phyloP scores from a whole-genome alignment of 2,888 invertebrate species.

The Polymixis lichenea region DNA sequence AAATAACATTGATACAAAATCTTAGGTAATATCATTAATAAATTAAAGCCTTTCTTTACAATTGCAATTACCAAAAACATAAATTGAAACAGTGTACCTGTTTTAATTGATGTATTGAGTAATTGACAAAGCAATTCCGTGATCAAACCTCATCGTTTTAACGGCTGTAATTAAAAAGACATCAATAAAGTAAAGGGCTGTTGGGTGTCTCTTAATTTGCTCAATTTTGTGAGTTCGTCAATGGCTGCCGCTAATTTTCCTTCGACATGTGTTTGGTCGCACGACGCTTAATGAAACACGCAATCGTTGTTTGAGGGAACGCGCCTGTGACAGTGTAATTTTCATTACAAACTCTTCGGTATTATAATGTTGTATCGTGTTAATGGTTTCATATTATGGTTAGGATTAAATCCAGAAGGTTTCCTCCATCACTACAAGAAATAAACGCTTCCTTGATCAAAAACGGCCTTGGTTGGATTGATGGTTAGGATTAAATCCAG shows the following conservation, averaged over 20 bases:
- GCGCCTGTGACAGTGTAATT: slow-evolving; percentile 48
- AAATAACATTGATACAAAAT: too few species aligned
- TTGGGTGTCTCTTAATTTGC: slow-evolving; percentile 76
- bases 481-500: slow-evolving; percentile 1
- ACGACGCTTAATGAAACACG: slow-evolving; percentile 72
- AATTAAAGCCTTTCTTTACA: not conserved
- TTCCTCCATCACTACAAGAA: not conserved
- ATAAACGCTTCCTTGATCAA: not conserved
- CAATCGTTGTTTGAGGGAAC: slow-evolving; percentile 52
- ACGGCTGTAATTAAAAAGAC: slow-evolving; percentile 74
- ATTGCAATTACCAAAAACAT: not conserved
- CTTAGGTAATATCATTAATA: too few species aligned
- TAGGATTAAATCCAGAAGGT: not conserved
- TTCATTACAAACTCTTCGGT: slow-evolving; percentile 53
- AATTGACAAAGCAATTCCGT: slow-evolving; percentile 37
- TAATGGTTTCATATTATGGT: slow-evolving; percentile 37
- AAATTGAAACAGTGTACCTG: not conserved
- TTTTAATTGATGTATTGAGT: slow-evolving; percentile 4
- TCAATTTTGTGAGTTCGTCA: slow-evolving; percentile 74
- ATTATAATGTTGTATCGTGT: slow-evolving; percentile 33
- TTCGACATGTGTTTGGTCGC: slow-evolving; percentile 73
- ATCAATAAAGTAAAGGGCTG: slow-evolving; percentile 69
- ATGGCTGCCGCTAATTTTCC: slow-evolving; percentile 73
- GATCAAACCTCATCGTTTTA: slow-evolving; percentile 52
- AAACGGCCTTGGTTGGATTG: too few species aligned